These are phyloP conservation scores for Tubulanus polymorphus DNA, from an alignment of 2,888 invertebrate species.

Conservation along the genomic window DNA sequence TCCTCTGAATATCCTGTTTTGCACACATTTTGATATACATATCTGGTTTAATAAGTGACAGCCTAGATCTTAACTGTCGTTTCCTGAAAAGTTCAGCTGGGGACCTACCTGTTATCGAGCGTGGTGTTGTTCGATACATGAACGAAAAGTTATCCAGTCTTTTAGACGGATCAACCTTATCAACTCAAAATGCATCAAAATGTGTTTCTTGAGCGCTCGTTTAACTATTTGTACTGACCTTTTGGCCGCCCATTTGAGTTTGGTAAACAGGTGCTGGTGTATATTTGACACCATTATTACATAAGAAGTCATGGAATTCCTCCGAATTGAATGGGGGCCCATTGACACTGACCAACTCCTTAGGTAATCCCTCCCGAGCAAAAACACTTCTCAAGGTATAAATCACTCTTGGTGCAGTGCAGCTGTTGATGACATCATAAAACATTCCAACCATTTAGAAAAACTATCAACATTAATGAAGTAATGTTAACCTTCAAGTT, in stretches of 20 bases:
- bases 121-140: no score
- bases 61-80: not conserved
- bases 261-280: not conserved
- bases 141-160: no score
- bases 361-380: not conserved
- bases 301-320: not conserved
- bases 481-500: not conserved
- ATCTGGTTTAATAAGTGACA: not conserved
- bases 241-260: not conserved
- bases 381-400: not conserved
- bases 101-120: not conserved
- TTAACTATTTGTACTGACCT: not conserved
- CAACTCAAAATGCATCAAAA: no score
- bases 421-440: not conserved
- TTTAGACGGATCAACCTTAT: no score
- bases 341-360: slow-evolving; percentile 4
- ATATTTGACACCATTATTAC: not conserved
- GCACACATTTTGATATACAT: not conserved
- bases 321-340: slow-evolving; percentile 6
- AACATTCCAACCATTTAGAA: not conserved
- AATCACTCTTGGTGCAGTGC: not conserved
- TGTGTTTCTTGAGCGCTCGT: not conserved
- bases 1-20: not conserved
- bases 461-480: not conserved
- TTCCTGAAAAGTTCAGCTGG: not conserved